Conservation (phyloP, 2,888 invertebrate genomes). For the Caenorhabditis sulstoni region DNA sequence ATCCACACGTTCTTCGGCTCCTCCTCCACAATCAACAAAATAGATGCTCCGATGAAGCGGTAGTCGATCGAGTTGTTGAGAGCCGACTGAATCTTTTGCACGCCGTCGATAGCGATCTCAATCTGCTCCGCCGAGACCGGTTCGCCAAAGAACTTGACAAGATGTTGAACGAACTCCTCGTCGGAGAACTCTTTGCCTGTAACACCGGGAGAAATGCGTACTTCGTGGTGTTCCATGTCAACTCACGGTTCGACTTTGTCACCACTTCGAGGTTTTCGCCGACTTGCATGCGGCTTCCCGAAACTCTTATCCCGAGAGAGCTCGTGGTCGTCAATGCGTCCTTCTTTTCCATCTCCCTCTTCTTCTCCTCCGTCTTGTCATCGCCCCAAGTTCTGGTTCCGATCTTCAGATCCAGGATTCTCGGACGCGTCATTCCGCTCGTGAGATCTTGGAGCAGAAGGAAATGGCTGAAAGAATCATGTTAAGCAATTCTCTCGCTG, state of each 20-base stretch:
- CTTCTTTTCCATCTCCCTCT: not conserved
- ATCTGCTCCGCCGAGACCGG: not conserved
- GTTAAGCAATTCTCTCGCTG: too few relatives aligned
- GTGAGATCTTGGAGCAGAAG: not conserved
- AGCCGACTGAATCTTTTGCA: too few relatives aligned
- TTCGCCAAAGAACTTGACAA: not conserved
- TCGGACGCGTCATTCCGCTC: not conserved
- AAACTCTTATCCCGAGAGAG: not conserved
- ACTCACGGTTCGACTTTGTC: not conserved
- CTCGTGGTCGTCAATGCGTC: not conserved
- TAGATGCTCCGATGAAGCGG: constrained; percentile 1
- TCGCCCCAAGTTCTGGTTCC: not conserved
- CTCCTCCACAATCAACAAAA: not conserved
- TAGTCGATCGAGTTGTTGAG: not conserved
- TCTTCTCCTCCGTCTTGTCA: constrained; percentile 6
- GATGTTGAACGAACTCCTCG: not conserved
- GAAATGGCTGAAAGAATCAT: not conserved
- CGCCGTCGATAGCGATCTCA: not conserved
- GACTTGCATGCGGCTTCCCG: not conserved
- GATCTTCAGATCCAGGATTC: constrained; percentile 7
- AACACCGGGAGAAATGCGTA: too few relatives aligned
- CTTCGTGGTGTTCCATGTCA: too few relatives aligned
- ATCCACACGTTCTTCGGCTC: not conserved
- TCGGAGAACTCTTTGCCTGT: not conserved
- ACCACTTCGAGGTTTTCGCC: not conserved